Percentiles rank a stretch among this genome's conserved stretches.
Conservation (phyloP, 1,140 invertebrate species). For the Drosophila jambulina region DNA sequence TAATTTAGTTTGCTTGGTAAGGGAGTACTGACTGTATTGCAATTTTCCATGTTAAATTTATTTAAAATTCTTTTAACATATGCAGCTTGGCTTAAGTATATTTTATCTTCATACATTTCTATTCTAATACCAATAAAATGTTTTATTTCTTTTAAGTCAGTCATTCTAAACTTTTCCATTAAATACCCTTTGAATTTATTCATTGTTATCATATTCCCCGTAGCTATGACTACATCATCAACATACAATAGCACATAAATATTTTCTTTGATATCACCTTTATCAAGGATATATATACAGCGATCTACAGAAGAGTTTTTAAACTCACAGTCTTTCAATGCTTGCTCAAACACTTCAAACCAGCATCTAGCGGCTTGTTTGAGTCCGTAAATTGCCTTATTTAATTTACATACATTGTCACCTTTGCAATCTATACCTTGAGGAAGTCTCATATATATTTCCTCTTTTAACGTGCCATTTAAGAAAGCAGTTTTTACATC, state of each 20-base stretch:
- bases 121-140: too few species aligned
- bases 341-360: background rate
- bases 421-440: conserved; percentile 56
- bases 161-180: too few species aligned
- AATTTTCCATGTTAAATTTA: background rate
- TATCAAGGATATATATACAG: background rate
- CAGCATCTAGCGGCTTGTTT: background rate
- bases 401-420: background rate
- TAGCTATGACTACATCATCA: background rate
- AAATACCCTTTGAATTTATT: too few species aligned
- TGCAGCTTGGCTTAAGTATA: too few species aligned
- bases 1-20: background rate
- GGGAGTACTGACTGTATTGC: background rate
- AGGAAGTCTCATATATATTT: conserved; percentile 82
- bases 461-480: conserved; percentile 82
- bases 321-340: background rate
- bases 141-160: too few species aligned
- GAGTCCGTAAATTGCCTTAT: background rate
- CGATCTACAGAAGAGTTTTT: conserved; percentile 10
- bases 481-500: conserved; percentile 84
- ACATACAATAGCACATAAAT: background rate
- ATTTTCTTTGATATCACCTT: background rate
- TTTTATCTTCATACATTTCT: too few species aligned
- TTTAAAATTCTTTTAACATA: background rate
- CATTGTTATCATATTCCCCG: too few species aligned